Conservation (phyloP, 2,113 vertebrate species). For the Gymnocephalus cernua region DNA sequence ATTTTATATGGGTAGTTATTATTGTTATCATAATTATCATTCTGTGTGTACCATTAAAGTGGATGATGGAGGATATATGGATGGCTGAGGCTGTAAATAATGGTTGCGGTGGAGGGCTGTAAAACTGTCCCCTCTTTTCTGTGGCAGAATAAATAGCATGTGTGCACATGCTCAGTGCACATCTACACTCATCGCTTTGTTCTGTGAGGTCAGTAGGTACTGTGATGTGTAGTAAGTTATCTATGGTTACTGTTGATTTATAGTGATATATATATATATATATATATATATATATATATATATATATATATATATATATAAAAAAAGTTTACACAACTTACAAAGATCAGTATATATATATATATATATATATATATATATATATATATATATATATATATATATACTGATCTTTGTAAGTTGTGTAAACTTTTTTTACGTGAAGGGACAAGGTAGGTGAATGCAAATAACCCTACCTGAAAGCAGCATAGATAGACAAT, state of each 20-base stretch:
- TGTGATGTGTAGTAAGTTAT: not conserved
- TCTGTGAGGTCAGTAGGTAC: slow-evolving; percentile 40
- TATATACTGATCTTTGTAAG: not conserved
- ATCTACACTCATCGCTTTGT: slow-evolving; percentile 41
- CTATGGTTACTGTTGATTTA: not conserved
- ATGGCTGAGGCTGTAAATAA: slow-evolving; percentile 70
- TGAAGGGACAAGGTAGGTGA: slow-evolving; percentile 5
- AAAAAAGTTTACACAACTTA: too few relatives aligned
- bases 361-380: too few relatives aligned
- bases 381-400: too few relatives aligned
- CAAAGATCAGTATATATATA: too few relatives aligned
- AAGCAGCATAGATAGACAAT: slow-evolving; percentile 21
- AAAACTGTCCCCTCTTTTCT: slow-evolving; percentile 70
- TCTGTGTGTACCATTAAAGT: slow-evolving; percentile 64
- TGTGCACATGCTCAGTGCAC: slow-evolving; percentile 44
- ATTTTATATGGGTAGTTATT: slow-evolving; percentile 79
- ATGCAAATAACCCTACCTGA: slow-evolving; percentile 2
- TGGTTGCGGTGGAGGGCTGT: slow-evolving; percentile 58
- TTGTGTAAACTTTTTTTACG: not conserved
- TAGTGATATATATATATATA: too few relatives aligned
- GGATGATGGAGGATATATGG: slow-evolving; percentile 72
- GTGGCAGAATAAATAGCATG: slow-evolving; percentile 69
- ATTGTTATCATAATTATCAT: slow-evolving; percentile 77
- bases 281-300: too few relatives aligned
- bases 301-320: not conserved